phyloP scores from a whole-genome alignment of 2,113 vertebrate genomes.

The Suricata suricatta region DNA sequence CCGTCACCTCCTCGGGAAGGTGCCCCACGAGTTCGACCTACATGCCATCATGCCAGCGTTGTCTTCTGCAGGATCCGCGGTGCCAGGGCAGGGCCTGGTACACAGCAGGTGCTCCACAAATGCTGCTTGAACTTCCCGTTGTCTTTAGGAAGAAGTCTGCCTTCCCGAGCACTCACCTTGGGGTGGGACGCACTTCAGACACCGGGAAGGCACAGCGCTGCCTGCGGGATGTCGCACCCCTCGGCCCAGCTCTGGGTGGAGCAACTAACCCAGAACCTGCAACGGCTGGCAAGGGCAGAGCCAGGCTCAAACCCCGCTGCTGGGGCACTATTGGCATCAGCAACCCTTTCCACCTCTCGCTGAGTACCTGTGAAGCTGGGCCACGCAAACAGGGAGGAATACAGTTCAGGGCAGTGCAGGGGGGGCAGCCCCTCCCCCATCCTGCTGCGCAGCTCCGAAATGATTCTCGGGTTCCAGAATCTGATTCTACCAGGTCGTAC shows the following conservation, averaged over 20 bases:
- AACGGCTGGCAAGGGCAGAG: not conserved
- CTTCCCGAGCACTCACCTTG: not conserved
- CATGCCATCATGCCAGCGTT: not conserved
- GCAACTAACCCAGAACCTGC: not conserved
- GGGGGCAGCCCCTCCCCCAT: too few species aligned
- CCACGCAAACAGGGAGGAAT: not conserved
- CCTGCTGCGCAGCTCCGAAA: not conserved
- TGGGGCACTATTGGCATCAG: too few species aligned
- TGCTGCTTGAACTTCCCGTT: not conserved
- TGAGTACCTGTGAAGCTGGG: not conserved
- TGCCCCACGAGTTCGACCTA: not conserved
- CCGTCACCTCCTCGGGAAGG: not conserved
- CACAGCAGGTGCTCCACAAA: not conserved
- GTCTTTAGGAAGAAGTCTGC: not conserved
- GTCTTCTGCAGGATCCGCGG: not conserved
- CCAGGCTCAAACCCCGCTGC: not conserved
- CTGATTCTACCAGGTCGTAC: not conserved
- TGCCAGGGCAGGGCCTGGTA: not conserved
- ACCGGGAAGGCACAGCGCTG: not conserved
- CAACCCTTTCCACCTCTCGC: not conserved
- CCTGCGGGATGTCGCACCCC: not conserved
- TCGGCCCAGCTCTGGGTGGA: fast-evolving
- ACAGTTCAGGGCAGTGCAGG: not conserved
- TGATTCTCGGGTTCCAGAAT: not conserved
- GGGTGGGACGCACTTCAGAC: not conserved